Evolutionary conservation across 2,113 vertebrate species (phyloP).

Genomic region (Strix aluco): DNA sequence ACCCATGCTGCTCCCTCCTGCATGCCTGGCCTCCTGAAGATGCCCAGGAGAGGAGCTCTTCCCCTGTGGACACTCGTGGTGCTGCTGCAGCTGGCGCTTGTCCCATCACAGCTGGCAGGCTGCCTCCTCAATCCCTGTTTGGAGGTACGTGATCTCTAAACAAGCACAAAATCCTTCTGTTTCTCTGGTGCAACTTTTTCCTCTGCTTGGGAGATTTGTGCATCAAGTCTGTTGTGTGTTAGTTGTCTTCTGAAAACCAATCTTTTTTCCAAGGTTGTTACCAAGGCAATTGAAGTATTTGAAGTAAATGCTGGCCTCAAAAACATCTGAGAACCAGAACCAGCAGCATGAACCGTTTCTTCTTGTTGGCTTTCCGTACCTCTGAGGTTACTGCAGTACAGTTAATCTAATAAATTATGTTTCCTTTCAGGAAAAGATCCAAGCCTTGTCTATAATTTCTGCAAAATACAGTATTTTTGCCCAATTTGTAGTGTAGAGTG

Average conservation of each 20-base stretch:
- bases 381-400: background rate
- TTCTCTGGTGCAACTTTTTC: background rate
- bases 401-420: background rate
- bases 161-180: background rate
- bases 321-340: background rate
- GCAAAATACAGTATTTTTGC: background rate
- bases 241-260: background rate
- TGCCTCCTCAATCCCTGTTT: constrained; percentile 43
- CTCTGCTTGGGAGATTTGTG: background rate
- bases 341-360: background rate
- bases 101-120: background rate
- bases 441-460: background rate
- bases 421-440: background rate
- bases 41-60: background rate
- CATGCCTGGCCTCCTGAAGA: background rate
- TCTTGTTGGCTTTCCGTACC: background rate
- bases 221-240: background rate
- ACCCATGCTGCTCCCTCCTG: background rate
- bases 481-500: background rate
- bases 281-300: background rate
- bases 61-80: background rate
- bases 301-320: background rate
- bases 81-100: constrained; percentile 34
- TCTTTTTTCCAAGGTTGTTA: background rate
- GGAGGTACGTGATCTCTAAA: constrained; percentile 65